These are phyloP conservation scores for Forpus xanthops DNA, from an alignment of 2,797 vertebrate species.

Conservation along the genomic window DNA sequence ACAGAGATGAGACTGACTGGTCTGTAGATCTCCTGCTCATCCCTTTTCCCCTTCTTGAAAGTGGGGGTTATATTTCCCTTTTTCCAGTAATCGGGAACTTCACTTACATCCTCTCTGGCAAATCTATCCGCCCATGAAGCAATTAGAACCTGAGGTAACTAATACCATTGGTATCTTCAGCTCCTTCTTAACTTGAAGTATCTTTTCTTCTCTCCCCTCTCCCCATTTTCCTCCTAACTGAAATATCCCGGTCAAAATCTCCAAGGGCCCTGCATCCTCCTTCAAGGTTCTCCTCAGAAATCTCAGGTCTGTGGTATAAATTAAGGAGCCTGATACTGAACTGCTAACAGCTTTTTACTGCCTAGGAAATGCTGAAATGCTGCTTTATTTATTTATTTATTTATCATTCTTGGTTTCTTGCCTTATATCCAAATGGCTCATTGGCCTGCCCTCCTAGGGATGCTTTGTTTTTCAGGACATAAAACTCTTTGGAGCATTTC, in stretches of 20 bases:
- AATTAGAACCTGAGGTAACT: neutral
- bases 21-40: no score
- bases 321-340: neutral
- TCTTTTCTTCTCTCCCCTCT: neutral
- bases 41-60: no score
- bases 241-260: neutral
- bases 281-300: neutral
- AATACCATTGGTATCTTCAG: neutral
- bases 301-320: neutral
- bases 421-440: neutral
- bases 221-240: neutral
- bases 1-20: no score
- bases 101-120: neutral
- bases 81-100: no score
- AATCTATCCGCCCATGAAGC: neutral
- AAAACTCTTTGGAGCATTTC: constrained; percentile 15
- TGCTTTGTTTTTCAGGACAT: constrained; percentile 6
- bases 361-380: neutral
- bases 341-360: neutral
- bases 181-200: neutral
- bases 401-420: neutral
- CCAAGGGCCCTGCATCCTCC: neutral
- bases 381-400: neutral
- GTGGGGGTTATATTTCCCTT: no score
- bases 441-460: constrained; percentile 1